Evolutionary conservation across 1,140 invertebrate species (phyloP).

Genomic region (Calliphora vicina): DNA sequence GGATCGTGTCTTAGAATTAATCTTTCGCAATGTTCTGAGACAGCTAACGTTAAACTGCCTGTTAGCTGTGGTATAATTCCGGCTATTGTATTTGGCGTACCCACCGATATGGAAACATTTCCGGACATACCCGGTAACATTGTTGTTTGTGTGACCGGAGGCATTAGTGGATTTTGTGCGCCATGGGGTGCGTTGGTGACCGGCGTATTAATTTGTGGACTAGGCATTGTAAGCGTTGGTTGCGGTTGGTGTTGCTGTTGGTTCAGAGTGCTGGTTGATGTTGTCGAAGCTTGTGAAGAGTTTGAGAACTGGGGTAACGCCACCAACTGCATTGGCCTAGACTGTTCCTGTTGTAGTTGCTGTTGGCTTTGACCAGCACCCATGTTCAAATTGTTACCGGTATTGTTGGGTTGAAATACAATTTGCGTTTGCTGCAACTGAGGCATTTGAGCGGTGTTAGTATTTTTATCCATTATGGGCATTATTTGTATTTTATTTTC

Average conservation of each 20-base stretch:
- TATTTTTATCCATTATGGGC: slow-evolving; percentile 53
- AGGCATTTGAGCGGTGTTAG: slow-evolving; percentile 29
- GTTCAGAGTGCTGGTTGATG: slow-evolving; percentile 11
- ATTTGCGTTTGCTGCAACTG: slow-evolving; percentile 42
- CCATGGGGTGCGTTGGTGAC: not conserved
- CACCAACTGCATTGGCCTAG: slow-evolving; percentile 58
- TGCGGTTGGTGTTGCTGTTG: slow-evolving; percentile 34
- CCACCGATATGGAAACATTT: slow-evolving; percentile 59
- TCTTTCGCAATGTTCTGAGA: slow-evolving; percentile 60
- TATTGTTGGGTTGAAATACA: slow-evolving; percentile 45
- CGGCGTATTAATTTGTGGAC: not conserved
- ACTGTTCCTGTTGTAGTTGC: slow-evolving; percentile 43
- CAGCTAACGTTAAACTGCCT: slow-evolving; percentile 57
- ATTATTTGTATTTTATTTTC: slow-evolving; percentile 64
- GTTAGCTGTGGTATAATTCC: slow-evolving; percentile 58
- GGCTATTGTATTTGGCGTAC: slow-evolving; percentile 53
- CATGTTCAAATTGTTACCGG: slow-evolving; percentile 37
- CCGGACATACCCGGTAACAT: slow-evolving; percentile 53
- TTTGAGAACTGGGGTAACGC: slow-evolving; percentile 47
- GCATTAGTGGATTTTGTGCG: not conserved
- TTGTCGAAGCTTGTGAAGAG: not conserved
- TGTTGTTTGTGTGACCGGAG: slow-evolving; percentile 42
- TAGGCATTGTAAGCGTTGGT: not conserved
- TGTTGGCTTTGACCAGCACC: not conserved
- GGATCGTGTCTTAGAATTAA: slow-evolving; percentile 59